A percentile compares a stretch with the other conserved stretches of the same genome.
phyloP scores from a whole-genome alignment of 2,113 vertebrate genomes.

The Pangasianodon hypophthalmus region DNA sequence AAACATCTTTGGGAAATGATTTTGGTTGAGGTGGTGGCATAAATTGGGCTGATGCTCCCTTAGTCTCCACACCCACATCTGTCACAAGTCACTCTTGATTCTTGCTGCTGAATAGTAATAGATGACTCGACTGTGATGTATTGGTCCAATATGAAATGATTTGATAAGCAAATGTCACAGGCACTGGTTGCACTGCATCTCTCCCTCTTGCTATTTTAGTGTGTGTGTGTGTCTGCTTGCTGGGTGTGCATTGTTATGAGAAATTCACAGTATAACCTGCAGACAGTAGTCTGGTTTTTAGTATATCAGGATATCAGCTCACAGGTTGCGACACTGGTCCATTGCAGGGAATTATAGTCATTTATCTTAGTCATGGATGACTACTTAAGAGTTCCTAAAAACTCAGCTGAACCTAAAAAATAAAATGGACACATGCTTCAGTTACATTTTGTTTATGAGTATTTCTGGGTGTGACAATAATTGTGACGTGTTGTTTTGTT shows the following conservation, averaged over 20 bases:
- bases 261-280: conserved; percentile 14
- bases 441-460: not conserved
- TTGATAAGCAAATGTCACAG: conserved; percentile 43
- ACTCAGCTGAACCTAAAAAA: not conserved
- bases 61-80: conserved; percentile 1
- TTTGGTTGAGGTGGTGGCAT: conserved; percentile 5
- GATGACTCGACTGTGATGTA: conserved; percentile 36
- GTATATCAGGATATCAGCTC: not conserved
- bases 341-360: not conserved
- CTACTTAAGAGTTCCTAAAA: not conserved
- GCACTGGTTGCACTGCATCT: not conserved
- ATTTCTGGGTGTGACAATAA: not conserved
- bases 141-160: conserved; percentile 21
- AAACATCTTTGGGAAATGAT: conserved; percentile 41
- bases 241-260: not conserved
- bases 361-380: not conserved
- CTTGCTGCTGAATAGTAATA: conserved; percentile 1
- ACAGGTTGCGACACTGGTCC: not conserved
- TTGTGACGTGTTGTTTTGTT: not conserved
- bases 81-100: conserved; percentile 23
- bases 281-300: not conserved
- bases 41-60: not conserved
- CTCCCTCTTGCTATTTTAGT: not conserved
- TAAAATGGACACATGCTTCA: not conserved
- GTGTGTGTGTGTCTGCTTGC: conserved; percentile 3